Evolutionary conservation across 2,888 invertebrate species (phyloP), one percentile per base, ranked within the genome.

Genomic region (Charanyca ferruginea): DNA sequence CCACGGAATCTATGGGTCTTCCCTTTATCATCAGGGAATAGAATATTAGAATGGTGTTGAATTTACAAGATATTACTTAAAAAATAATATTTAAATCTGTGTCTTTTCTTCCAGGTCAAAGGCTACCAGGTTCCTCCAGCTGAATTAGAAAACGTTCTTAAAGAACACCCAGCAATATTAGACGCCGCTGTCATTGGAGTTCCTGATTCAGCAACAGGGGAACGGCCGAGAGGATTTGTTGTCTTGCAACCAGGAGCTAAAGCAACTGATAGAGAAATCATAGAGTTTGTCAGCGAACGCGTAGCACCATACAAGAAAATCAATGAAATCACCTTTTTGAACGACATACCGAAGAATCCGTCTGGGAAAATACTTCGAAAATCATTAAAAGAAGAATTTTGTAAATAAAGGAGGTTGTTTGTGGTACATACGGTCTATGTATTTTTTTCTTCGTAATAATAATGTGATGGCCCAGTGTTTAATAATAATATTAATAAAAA

Each of bases 141-240:
- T 0, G 99, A 99, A 90, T 89, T 99, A 28, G 99, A 99, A 90
- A 97, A 96, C 57, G 84, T 98, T 5, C 85, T 98, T 1, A 96
- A 97, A 66, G 96, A 96, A 48, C 97, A 98, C 90, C 97, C 98
- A 0, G 96, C 96, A 28, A 96, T 99, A 0, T 89, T 95, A 13
- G 99, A 99, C 83, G 98, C 97, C 0, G 98, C 98, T 0, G 98
- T 99, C 0, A 95, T 98, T 68, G 98, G 98, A 0, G 90, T 98
- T 18, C 97, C 97, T 0, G 97, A 98, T 85, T 91, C 95, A 0
- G 89, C 91, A 11, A 95, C 94, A 41, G 98, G 98, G 6, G 98
- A 98, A 91, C 95, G 96, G 11, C 98, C 98, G 0, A 96, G 96
- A 84, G 98, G 98, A 0, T 97, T 97, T 80, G 93, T 98, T 2